Base-by-base conservation (phyloP, 2,888 invertebrate species). In the Rhorus exstirpatorius region DNA sequence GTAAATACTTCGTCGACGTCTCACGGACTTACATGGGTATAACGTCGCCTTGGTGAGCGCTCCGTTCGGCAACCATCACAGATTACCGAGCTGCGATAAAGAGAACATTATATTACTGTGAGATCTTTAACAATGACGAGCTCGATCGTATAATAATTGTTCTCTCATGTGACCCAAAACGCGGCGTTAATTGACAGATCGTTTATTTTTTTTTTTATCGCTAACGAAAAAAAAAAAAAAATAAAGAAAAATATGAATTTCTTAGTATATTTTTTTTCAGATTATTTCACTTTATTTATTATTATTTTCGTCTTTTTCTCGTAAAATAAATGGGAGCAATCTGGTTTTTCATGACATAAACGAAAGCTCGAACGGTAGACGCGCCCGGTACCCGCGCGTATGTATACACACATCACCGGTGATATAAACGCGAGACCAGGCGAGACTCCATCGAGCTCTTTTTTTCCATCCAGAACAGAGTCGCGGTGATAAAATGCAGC, bases 71-170 rank as follows among this genome's bases (percentile, higher is more conserved):
- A 82, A 68, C 81, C 83, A 84, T 87, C 87, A 87, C 91, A 91
- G 91, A 91, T 90, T 89, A 87, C 71, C 83, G 75, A 49, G n/a
- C 55, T 14, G 31, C 81, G 90, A 90, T 90, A n/a, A 90, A 89
- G 61, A 3, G 21, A 75, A 71, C 46, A 63, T n/a, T 41, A 19
- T 38, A 72, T 60, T 31, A 65, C 41, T 10, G 10, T 38, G 26
- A 4, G 24, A 53, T 46, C 51, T 41, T 53, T 53, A 8, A 35
- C 24, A 55, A 58, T 71, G 44, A 58, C 26, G 44, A 44, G 21
- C 35, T 51, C 44, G 44, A 60, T 71, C 41, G 31, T 24, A n/a
- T n/a, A 58, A 67, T 35, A n/a, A 51, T 51, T 67, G 3, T 35
- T 67, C 21, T 49, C 14, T 14, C 14, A 14, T 17, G 14, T 17